Evolutionary conservation across 1,140 invertebrate genomes (phyloP).

Genomic region (Drosophila bifasciata): DNA sequence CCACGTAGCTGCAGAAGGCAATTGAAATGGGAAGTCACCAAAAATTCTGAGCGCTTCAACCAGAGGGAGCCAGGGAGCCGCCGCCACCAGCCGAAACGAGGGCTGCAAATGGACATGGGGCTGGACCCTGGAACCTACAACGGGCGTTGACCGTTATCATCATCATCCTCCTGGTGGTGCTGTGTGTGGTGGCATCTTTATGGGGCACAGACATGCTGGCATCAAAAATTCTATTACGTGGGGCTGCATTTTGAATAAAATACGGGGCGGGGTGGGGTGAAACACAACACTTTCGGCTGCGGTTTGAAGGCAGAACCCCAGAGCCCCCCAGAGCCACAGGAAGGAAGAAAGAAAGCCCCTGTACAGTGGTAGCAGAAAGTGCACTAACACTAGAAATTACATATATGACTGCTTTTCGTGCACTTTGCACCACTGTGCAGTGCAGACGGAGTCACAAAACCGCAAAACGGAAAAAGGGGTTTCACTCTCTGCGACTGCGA

Average conservation of each 20-base stretch:
- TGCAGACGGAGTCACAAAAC: constrained; percentile 43
- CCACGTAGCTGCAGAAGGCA: constrained; percentile 38
- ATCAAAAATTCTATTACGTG: constrained; percentile 82
- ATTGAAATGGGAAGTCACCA: constrained; percentile 63
- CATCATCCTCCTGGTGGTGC: too few relatives aligned
- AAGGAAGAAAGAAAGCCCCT: constrained; percentile 37
- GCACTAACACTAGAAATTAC: neutral
- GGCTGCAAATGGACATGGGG: neutral
- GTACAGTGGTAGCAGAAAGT: constrained; percentile 26
- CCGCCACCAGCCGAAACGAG: constrained; percentile 12
- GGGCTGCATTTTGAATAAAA: constrained; percentile 79
- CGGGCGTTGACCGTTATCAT: constrained; percentile 76
- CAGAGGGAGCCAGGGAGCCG: neutral
- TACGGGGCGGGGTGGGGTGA: constrained; percentile 62
- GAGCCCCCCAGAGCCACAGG: constrained; percentile 5
- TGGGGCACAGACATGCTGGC: constrained; percentile 77
- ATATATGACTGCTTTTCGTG: neutral
- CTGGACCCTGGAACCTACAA: constrained; percentile 17
- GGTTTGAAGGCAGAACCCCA: constrained; percentile 35
- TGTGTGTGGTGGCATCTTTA: constrained; percentile 71
- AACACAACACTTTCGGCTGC: constrained; percentile 79
- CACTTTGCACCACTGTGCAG: constrained; percentile 23
- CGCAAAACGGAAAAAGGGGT: constrained; percentile 56
- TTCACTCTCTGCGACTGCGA: constrained; percentile 34
- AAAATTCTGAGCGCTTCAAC: constrained; percentile 29